phyloP scores from a whole-genome alignment of 2,888 invertebrate species.

The Congeria kusceri region DNA sequence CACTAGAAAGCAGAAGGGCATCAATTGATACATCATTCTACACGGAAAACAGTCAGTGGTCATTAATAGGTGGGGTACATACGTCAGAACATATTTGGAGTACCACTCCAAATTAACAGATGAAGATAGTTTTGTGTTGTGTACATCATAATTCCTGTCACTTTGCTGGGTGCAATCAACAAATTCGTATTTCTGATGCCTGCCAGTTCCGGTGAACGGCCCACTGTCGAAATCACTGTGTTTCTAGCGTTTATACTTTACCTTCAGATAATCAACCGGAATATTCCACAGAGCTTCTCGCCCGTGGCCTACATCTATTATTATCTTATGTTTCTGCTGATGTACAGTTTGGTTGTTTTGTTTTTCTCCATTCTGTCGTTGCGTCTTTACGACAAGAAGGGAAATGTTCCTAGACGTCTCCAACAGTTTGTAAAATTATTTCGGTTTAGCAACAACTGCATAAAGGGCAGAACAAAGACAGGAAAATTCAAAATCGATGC shows the following conservation, averaged over 20 bases:
- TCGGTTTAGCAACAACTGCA: too few relatives aligned
- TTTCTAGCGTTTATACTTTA: constrained; percentile 55
- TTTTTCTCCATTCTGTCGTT: constrained; percentile 40
- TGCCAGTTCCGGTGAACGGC: constrained; percentile 50
- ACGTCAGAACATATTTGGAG: neutral
- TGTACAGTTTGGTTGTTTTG: constrained; percentile 38
- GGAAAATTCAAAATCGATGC: too few relatives aligned
- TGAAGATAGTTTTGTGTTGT: constrained; percentile 34
- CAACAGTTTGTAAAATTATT: neutral
- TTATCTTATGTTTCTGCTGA: constrained; percentile 46
- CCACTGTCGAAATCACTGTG: constrained; percentile 47
- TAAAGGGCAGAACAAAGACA: too few relatives aligned
- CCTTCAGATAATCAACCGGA: constrained; percentile 54
- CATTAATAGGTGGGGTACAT: neutral
- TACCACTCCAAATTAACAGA: constrained; percentile 25
- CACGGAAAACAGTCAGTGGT: constrained; percentile 37
- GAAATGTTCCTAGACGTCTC: constrained; percentile 19
- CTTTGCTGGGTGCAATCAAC: constrained; percentile 42
- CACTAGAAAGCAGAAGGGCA: neutral
- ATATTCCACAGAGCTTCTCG: constrained; percentile 48
- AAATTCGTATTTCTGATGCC: constrained; percentile 56
- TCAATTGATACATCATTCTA: neutral
- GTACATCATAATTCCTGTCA: constrained; percentile 50
- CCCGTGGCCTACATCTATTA: constrained; percentile 52
- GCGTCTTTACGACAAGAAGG: constrained; percentile 32